Evolutionary conservation across 1,140 invertebrate genomes (phyloP).

Genomic region (Rhynchophorus ferrugineus): DNA sequence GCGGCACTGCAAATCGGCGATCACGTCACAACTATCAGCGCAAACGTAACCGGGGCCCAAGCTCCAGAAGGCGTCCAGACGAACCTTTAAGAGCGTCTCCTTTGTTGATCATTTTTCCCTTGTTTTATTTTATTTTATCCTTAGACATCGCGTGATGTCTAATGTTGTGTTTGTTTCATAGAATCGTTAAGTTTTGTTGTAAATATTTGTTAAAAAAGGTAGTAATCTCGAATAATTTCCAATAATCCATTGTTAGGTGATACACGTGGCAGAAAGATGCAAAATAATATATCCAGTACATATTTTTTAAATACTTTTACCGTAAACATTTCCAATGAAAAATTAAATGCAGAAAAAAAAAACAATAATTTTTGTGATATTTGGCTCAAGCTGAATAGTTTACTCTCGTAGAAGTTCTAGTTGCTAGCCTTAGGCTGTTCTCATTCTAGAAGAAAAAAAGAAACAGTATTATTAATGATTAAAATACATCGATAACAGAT

Average conservation of each 20-base stretch:
- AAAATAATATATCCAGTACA: not conserved
- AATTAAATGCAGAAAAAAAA: not conserved
- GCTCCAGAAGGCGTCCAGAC: constrained; percentile 5
- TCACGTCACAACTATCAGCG: constrained; percentile 50
- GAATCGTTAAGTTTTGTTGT: too few species aligned
- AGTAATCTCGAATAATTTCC: not conserved
- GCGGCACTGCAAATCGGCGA: constrained; percentile 70
- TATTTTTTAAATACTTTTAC: too few species aligned
- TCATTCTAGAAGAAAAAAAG: too few species aligned
- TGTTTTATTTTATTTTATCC: not conserved
- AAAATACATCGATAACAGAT: too few species aligned
- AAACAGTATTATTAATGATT: too few species aligned
- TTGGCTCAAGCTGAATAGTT: not conserved
- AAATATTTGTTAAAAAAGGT: not conserved
- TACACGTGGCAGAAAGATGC: not conserved
- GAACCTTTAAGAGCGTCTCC: constrained; percentile 3
- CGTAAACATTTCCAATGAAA: not conserved
- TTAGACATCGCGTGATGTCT: not conserved
- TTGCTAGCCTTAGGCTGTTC: too few species aligned
- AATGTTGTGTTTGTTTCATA: too few species aligned
- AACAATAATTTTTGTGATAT: not conserved
- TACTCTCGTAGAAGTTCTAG: too few species aligned
- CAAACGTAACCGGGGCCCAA: constrained; percentile 37
- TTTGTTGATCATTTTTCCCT: not conserved
- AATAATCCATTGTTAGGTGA: not conserved